Conservation (phyloP, 2,113 vertebrate genomes). For the Lepus americanus region DNA sequence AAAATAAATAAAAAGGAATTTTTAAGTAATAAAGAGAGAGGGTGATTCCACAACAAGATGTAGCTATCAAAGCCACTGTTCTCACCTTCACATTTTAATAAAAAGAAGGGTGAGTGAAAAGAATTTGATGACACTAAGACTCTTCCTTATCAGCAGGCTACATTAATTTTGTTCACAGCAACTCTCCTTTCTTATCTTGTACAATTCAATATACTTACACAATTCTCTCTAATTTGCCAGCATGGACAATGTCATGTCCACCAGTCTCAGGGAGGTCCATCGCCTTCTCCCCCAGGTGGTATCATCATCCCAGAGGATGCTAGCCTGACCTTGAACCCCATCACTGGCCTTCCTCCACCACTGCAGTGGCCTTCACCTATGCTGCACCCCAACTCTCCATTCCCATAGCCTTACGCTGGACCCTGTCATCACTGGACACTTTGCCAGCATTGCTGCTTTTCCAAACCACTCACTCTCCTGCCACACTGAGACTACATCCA, state of each 20-base stretch:
- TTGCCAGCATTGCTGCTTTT: not conserved
- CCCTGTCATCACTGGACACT: not conserved
- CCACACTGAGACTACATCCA: not conserved
- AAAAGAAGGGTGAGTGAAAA: not conserved
- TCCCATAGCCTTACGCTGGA: not conserved
- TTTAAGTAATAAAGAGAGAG: not conserved
- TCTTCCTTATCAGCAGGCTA: not conserved
- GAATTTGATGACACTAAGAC: not conserved
- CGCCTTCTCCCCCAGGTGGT: not conserved
- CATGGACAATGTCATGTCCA: not conserved
- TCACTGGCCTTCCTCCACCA: too few relatives aligned
- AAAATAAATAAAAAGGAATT: too few relatives aligned
- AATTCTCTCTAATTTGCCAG: slow-evolving; percentile 27
- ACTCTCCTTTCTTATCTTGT: slow-evolving; percentile 10
- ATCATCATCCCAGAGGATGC: slow-evolving; percentile 8
- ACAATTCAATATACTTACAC: not conserved
- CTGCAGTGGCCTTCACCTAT: not conserved
- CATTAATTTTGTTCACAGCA: not conserved
- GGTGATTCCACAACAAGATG: not conserved
- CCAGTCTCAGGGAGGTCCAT: not conserved
- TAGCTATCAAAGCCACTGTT: not conserved
- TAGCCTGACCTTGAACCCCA: not conserved
- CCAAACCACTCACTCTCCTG: not conserved
- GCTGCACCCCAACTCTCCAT: not conserved
- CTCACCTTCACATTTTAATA: not conserved